Conservation (phyloP, 2,113 vertebrate genomes). For the Solea senegalensis region DNA sequence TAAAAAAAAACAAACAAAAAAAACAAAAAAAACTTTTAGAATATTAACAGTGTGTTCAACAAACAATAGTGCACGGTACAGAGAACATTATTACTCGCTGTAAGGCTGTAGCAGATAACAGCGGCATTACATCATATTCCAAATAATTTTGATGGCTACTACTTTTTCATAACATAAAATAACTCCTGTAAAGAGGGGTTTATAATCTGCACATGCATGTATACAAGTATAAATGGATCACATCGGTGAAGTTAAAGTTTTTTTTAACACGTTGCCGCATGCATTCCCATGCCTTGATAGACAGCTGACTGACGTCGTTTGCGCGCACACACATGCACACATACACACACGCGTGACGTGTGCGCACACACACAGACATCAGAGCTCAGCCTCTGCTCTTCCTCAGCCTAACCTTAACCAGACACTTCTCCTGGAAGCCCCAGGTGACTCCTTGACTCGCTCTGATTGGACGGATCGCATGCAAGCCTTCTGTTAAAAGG, state of each 20-base stretch:
- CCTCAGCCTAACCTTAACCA: slow-evolving; percentile 67
- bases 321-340: neutral
- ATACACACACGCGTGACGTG: neutral
- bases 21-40: too few relatives aligned
- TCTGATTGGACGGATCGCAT: slow-evolving; percentile 61
- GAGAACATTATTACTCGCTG: too few relatives aligned
- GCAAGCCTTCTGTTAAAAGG: slow-evolving; percentile 67
- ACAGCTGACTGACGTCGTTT: slow-evolving; percentile 2
- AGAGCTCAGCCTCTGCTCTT: slow-evolving; percentile 58
- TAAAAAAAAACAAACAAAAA: too few relatives aligned
- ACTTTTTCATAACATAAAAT: neutral
- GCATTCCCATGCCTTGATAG: slow-evolving; percentile 13
- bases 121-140: too few relatives aligned
- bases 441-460: slow-evolving; percentile 49
- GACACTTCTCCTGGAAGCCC: slow-evolving; percentile 56
- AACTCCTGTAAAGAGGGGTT: too few relatives aligned
- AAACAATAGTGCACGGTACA: too few relatives aligned
- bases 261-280: neutral
- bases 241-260: neutral
- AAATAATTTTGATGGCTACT: too few relatives aligned
- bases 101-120: too few relatives aligned
- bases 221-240: neutral
- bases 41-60: too few relatives aligned
- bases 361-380: slow-evolving; percentile 6
- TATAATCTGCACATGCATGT: too few relatives aligned